Conservation (phyloP, 2,888 invertebrate species). For the Vannuccia rotundouncinata region DNA sequence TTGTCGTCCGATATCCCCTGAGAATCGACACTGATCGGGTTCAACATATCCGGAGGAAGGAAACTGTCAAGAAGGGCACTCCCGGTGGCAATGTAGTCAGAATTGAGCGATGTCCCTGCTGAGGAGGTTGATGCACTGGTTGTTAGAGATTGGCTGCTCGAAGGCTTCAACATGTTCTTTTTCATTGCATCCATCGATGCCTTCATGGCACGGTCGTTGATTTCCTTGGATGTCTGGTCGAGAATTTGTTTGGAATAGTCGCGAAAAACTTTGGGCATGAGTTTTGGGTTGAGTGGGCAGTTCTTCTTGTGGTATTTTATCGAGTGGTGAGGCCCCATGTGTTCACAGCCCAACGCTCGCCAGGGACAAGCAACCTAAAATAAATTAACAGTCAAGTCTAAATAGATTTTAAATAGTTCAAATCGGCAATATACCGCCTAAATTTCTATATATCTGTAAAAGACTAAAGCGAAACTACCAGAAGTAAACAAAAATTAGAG, state of each 20-base stretch:
- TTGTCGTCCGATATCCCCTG: not conserved
- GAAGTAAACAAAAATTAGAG: too few species aligned
- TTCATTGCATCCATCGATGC: not conserved
- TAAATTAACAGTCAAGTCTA: too few species aligned
- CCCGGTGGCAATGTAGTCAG: not conserved
- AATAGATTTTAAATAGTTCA: too few species aligned
- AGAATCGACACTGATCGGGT: not conserved
- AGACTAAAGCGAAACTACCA: too few species aligned
- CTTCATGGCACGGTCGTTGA: constrained; percentile 1
- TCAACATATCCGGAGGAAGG: not conserved
- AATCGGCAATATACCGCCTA: too few species aligned
- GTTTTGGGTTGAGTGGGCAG: constrained; percentile 47
- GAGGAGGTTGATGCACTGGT: not conserved
- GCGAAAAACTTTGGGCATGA: constrained; percentile 46
- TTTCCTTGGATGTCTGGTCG: not conserved
- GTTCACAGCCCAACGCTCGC: constrained; percentile 45
- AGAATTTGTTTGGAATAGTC: constrained; percentile 21
- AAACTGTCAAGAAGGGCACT: constrained; percentile 6
- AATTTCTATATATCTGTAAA: too few species aligned
- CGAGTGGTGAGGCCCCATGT: constrained; percentile 45
- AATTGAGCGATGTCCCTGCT: not conserved
- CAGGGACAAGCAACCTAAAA: constrained; percentile 48
- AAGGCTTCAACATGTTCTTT: not conserved
- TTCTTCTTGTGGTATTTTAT: constrained; percentile 45
- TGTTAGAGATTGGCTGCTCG: not conserved